phyloP scores from a whole-genome alignment of 2,888 invertebrate genomes.

The Colletes collaris region DNA sequence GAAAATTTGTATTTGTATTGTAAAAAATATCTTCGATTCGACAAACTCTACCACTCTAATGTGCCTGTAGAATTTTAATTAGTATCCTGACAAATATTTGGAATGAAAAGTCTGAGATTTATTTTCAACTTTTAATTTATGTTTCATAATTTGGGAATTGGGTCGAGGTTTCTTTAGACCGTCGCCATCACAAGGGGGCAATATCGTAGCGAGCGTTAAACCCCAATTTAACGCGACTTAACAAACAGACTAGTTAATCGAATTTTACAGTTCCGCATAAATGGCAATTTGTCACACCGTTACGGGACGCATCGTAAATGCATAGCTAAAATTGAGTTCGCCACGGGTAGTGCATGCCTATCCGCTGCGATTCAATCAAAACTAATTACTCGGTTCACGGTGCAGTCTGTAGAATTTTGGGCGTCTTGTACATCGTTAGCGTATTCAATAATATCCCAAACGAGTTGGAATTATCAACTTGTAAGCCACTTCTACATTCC shows the following conservation, averaged over 20 bases:
- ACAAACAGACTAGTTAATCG: constrained; percentile 44
- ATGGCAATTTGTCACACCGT: constrained; percentile 46
- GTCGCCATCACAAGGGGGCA: no score
- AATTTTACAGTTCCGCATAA: constrained; percentile 48
- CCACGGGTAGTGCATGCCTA: constrained; percentile 12
- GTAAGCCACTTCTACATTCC: no score
- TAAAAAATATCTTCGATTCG: no score
- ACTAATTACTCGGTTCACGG: constrained; percentile 48
- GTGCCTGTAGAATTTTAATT: no score
- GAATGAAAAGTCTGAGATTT: no score
- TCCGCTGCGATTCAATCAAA: constrained; percentile 47
- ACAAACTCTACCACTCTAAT: no score
- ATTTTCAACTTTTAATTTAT: no score
- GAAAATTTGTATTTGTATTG: no score
- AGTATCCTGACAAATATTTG: no score
- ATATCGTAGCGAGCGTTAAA: not conserved
- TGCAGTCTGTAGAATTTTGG: constrained; percentile 40
- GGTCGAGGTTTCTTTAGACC: no score
- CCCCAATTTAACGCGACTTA: constrained; percentile 21
- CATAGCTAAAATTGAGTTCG: constrained; percentile 33
- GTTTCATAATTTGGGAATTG: no score
- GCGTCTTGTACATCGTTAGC: constrained; percentile 33
- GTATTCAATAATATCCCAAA: constrained; percentile 24
- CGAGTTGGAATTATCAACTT: no score
- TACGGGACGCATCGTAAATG: constrained; percentile 34